These are phyloP conservation scores for Clitarchus hookeri DNA, from an alignment of 2,888 invertebrate species.

Conservation along the genomic window DNA sequence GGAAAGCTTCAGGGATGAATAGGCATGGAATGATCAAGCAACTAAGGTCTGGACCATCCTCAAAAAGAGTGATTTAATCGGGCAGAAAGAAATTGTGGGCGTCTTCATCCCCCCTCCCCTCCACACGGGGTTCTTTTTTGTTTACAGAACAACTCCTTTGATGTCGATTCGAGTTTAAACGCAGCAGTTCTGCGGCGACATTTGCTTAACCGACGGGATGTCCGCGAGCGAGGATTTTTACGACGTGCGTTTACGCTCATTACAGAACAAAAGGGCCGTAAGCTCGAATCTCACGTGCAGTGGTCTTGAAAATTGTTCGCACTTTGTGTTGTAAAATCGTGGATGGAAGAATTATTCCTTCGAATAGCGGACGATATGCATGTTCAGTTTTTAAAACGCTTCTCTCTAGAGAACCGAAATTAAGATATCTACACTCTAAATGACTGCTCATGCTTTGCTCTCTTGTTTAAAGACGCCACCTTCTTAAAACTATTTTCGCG, in stretches of 20 bases:
- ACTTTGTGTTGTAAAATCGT: background rate
- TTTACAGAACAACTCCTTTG: background rate
- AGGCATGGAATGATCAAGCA: background rate
- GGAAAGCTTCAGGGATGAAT: constrained; percentile 1
- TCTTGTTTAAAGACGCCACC: too few relatives aligned
- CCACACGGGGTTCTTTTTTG: background rate
- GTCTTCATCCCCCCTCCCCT: background rate
- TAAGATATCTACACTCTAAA: too few relatives aligned
- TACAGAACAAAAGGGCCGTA: background rate
- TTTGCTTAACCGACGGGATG: background rate
- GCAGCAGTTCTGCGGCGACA: background rate
- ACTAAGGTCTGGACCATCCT: background rate
- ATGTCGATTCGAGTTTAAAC: background rate
- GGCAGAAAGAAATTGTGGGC: constrained; percentile 8
- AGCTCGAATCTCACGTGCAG: background rate
- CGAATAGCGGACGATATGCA: too few relatives aligned
- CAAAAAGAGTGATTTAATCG: background rate
- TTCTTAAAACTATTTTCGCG: too few relatives aligned
- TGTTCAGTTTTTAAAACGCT: too few relatives aligned
- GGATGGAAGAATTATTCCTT: too few relatives aligned
- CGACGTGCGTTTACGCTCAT: background rate
- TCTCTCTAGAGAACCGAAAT: too few relatives aligned
- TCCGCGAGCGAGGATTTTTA: too few relatives aligned
- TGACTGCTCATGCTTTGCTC: too few relatives aligned
- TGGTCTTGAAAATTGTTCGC: background rate